Conservation (phyloP, 2,113 vertebrate genomes). For the Oxyruncus cristatus region DNA sequence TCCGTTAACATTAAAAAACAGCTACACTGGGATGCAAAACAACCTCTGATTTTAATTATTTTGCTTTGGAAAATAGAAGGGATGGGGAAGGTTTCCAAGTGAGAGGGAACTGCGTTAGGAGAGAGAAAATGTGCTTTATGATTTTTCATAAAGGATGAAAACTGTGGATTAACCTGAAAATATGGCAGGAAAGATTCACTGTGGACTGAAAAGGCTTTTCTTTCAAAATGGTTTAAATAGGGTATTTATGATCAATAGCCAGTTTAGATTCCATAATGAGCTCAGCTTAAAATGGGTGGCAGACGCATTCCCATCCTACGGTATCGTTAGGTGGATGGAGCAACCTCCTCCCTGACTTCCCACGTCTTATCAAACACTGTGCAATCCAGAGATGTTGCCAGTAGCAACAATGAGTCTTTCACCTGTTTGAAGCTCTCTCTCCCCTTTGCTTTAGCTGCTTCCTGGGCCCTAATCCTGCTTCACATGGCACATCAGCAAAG, state of each 20-base stretch:
- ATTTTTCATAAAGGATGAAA: not conserved
- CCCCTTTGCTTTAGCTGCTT: not conserved
- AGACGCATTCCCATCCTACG: not conserved
- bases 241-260: not conserved
- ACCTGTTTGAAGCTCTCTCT: not conserved
- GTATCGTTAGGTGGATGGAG: not conserved
- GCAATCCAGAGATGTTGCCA: constrained; percentile 11
- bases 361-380: not conserved
- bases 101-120: not conserved
- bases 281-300: not conserved
- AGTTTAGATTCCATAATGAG: not conserved
- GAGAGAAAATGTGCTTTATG: not conserved
- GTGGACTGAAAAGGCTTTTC: not conserved
- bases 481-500: accelerated
- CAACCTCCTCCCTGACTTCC: constrained; percentile 30
- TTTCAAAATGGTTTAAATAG: not conserved
- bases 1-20: not conserved
- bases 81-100: not conserved
- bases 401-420: not conserved
- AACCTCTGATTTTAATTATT: not conserved
- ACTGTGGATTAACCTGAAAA: not conserved
- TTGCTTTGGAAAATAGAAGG: not conserved
- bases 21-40: not conserved
- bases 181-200: not conserved
- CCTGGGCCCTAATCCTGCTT: not conserved